A percentile compares a stretch with the other conserved stretches of the same genome.
These are phyloP conservation scores for Sturnus vulgaris DNA, from an alignment of 2,113 vertebrate genomes.

Conservation along the genomic window DNA sequence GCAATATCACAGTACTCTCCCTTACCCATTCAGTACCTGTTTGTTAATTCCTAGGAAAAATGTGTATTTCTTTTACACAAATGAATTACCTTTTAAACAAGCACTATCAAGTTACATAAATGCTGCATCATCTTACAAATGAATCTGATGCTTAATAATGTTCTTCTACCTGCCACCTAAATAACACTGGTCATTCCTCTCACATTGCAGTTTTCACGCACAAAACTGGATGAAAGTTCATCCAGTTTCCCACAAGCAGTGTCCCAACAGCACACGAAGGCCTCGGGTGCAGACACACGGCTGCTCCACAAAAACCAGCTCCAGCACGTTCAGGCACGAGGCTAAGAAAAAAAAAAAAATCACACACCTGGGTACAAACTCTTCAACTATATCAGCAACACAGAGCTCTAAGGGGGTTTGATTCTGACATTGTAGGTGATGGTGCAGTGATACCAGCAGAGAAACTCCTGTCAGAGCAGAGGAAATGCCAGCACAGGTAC, in stretches of 20 bases:
- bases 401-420: background rate
- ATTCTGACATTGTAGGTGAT: background rate
- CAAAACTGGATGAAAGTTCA: background rate
- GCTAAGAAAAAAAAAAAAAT: background rate
- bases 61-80: background rate
- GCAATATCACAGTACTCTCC: background rate
- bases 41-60: background rate
- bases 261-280: background rate
- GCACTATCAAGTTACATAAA: background rate
- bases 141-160: background rate
- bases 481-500: background rate
- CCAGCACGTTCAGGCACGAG: rapidly evolving
- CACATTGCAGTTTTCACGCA: background rate
- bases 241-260: background rate
- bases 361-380: background rate
- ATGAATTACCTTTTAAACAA: background rate
- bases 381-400: background rate
- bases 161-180: background rate
- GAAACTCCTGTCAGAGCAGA: background rate
- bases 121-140: background rate
- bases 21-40: background rate
- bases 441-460: background rate
- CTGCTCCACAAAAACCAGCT: background rate
- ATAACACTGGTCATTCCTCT: background rate
- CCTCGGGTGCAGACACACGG: background rate